Evolutionary conservation across 2,888 invertebrate species (phyloP), one percentile per base, ranked within the genome.

Genomic region (Chrysopilus asiliformis): DNA sequence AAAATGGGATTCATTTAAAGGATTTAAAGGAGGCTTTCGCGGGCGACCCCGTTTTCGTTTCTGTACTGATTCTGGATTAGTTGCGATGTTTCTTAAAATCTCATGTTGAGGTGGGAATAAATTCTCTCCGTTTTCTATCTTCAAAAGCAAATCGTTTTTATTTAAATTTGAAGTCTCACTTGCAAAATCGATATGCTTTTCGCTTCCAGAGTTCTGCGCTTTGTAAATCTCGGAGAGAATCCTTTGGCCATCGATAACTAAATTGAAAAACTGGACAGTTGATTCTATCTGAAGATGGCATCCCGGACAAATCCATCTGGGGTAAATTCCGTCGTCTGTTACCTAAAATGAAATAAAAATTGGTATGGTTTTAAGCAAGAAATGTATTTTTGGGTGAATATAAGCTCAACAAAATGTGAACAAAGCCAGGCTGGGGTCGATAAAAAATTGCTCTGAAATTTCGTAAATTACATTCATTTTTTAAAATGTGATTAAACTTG

Each of bases 231-330:
- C 55, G 7, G 57, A 50, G 10, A 53, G 30, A 17, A 38, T 38
- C 16, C 37, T 68, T 59, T 83, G 83, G 2, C 83, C 83, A 50
- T 70, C 71, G 36, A 76, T 66, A 44, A 84, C 71, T 13, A 81
- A 60, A 47, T 78, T 75, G 49, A 84, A 70, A 57, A 84, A 84
- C 49, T 77, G 73, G 38, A 76, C 73, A 15, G 80, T 78, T 28
- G 79, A 74, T 56, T 81, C 79, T 47, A 83, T 53, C 54, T 81
- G 80, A 39, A 81, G 75, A 42, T 76, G 76, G 51, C 84, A 84
- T 26, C 79, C 78, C 7, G 79, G 79, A 52, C 84, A 84, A 47
- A 84, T 76, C 14, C 75, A 76, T 35, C 73, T 68, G 2, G 82
- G 82, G 45, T 75, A 66, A 51, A 72, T 72, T 2, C 74, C 76